Conservation (phyloP, 2,888 invertebrate species). For the Tinea trinotella region DNA sequence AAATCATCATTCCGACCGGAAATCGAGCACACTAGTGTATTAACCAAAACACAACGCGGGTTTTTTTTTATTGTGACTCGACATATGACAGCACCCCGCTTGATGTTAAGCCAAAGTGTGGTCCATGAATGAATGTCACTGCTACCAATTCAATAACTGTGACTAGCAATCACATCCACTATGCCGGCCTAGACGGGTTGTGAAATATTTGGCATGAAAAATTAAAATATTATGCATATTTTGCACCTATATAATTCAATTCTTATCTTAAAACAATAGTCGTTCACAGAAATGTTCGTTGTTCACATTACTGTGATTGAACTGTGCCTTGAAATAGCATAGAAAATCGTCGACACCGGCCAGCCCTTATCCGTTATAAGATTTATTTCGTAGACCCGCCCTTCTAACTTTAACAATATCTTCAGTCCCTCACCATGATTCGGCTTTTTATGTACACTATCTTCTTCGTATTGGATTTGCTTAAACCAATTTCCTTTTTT, state of each 20-base stretch:
- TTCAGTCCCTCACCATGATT: constrained; percentile 17
- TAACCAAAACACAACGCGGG: too few relatives aligned
- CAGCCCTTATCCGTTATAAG: constrained; percentile 41
- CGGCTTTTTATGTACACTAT: constrained; percentile 15
- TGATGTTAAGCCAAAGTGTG: too few relatives aligned
- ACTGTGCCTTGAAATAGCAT: not conserved
- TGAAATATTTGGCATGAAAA: too few relatives aligned
- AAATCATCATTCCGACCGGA: too few relatives aligned
- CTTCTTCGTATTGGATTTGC: constrained; percentile 19
- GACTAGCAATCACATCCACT: too few relatives aligned
- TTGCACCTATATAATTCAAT: not conserved
- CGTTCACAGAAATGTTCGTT: constrained; percentile 4
- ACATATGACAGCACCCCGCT: too few relatives aligned
- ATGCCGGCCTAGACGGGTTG: too few relatives aligned
- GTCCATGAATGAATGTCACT: too few relatives aligned
- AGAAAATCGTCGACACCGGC: constrained; percentile 28
- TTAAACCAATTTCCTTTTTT: constrained; percentile 16
- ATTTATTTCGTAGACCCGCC: constrained; percentile 34
- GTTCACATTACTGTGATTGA: constrained; percentile 7
- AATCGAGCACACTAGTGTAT: too few relatives aligned
- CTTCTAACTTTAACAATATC: constrained; percentile 28
- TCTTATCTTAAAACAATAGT: constrained; percentile 5
- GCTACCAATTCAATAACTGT: too few relatives aligned
- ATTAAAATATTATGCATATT: too few relatives aligned
- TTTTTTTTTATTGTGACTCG: too few relatives aligned